Percentiles rank a stretch among this genome's conserved stretches.
Conservation (phyloP, 2,113 vertebrate species). For the Psettodes erumei region DNA sequence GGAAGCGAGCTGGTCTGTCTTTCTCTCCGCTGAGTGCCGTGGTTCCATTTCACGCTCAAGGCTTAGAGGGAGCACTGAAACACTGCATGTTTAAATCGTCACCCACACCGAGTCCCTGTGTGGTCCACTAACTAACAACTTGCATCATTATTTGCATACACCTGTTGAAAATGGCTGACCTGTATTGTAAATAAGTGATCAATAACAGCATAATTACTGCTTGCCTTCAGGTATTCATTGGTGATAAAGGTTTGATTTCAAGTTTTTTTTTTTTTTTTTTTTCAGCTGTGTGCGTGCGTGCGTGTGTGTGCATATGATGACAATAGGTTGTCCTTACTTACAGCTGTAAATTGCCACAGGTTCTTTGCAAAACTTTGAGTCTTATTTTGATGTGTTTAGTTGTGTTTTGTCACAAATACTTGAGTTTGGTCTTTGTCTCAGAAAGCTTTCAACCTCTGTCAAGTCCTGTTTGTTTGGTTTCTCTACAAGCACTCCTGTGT, state of each 20-base stretch:
- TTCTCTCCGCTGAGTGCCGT: constrained; percentile 42
- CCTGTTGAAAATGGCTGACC: constrained; percentile 26
- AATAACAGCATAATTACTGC: constrained; percentile 58
- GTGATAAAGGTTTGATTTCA: constrained; percentile 37
- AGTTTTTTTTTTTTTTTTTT: background rate
- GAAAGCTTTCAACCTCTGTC: constrained; percentile 12
- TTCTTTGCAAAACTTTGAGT: constrained; percentile 31
- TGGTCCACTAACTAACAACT: constrained; percentile 43
- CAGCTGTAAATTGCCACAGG: constrained; percentile 7
- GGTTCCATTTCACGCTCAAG: constrained; percentile 60
- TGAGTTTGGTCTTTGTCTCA: constrained; percentile 2
- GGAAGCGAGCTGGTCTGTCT: constrained; percentile 46
- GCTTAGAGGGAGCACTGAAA: constrained; percentile 84
- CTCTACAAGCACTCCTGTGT: constrained; percentile 23
- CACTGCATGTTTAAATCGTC: constrained; percentile 65
- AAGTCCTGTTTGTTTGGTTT: background rate
- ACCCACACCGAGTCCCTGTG: constrained; percentile 10
- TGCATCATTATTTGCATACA: constrained; percentile 25
- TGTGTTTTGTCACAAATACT: constrained; percentile 35
- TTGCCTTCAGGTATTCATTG: constrained; percentile 43
- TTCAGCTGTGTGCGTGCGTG: too few relatives aligned
- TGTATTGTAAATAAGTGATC: constrained; percentile 70
- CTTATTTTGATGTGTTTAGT: constrained; percentile 47
- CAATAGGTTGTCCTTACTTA: constrained; percentile 23
- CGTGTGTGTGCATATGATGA: constrained; percentile 17